A percentile compares a stretch with the other conserved stretches of the same genome.
Conservation (phyloP, 2,113 vertebrate species). For the Vombatus ursinus region DNA sequence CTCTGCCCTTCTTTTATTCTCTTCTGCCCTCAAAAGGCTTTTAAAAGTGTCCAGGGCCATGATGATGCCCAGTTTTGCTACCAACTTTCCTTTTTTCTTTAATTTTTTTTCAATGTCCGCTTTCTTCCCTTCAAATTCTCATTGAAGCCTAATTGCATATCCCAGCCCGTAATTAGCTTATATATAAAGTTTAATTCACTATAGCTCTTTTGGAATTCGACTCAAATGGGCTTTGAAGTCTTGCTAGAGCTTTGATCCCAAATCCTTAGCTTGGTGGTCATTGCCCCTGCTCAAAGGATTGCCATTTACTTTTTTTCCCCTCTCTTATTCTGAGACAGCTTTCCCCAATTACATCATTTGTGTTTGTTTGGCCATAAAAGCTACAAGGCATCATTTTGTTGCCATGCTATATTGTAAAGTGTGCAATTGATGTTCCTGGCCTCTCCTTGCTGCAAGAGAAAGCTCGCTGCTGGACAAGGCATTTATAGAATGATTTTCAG, state of each 20-base stretch:
- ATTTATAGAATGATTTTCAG: conserved; percentile 38
- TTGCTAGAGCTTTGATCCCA: conserved; percentile 65
- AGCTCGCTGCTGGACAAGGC: not conserved
- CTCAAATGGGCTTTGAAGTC: conserved; percentile 75
- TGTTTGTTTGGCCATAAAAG: conserved; percentile 39
- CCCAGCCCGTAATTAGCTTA: conserved; percentile 77
- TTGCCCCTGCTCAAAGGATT: conserved; percentile 53
- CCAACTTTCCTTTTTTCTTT: conserved; percentile 63
- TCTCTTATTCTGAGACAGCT: conserved; percentile 15
- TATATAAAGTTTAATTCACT: conserved; percentile 74
- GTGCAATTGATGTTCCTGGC: not conserved
- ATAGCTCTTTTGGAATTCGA: conserved; percentile 64
- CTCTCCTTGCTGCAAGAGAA: not conserved
- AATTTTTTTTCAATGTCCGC: conserved; percentile 68
- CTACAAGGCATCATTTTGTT: conserved; percentile 57
- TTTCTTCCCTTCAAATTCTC: conserved; percentile 53
- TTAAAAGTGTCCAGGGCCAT: conserved; percentile 26
- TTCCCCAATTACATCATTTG: conserved; percentile 40
- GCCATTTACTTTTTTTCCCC: conserved; percentile 28
- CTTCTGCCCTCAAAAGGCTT: conserved; percentile 19
- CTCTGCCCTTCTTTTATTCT: conserved; percentile 39
- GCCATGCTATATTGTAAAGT: conserved; percentile 46
- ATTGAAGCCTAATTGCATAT: conserved; percentile 72
- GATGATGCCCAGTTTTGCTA: conserved; percentile 60
- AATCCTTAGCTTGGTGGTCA: conserved; percentile 52